phyloP scores from a whole-genome alignment of 2,113 vertebrate genomes.

The Rattus rattus region DNA sequence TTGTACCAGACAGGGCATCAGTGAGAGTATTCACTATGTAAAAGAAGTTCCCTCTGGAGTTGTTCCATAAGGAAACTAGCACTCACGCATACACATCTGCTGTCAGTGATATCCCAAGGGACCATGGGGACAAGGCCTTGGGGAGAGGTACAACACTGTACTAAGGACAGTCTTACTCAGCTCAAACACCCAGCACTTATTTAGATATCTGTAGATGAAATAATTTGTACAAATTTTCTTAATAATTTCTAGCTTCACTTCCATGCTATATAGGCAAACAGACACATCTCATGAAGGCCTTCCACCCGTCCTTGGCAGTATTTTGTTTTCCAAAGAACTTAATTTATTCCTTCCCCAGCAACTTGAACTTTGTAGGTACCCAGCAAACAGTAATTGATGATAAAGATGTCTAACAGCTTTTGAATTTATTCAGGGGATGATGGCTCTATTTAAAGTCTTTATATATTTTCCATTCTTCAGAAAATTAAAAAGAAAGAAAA shows the following conservation, averaged over 20 bases:
- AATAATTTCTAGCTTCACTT: background rate
- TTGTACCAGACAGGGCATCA: background rate
- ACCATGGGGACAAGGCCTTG: background rate
- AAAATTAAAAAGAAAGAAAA: background rate
- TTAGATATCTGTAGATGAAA: background rate
- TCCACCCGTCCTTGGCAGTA: background rate
- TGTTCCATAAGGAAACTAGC: background rate
- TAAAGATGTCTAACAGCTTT: conserved; percentile 48
- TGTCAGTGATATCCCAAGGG: background rate
- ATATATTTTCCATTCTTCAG: conserved; percentile 67
- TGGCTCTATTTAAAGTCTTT: conserved; percentile 70
- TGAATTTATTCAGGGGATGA: conserved; percentile 64
- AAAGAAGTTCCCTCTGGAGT: background rate
- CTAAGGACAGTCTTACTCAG: background rate
- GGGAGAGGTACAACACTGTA: background rate
- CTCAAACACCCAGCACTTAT: background rate
- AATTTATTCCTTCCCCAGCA: conserved; percentile 38
- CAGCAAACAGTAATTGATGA: conserved; percentile 61
- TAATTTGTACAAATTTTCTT: background rate
- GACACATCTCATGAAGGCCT: background rate
- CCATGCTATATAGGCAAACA: background rate
- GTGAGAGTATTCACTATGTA: background rate
- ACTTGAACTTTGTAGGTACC: conserved; percentile 35
- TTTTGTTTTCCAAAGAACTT: conserved; percentile 34
- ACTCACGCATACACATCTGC: background rate